A percentile compares a stretch with the other conserved stretches of the same genome.
Evolutionary conservation across 2,888 invertebrate genomes (phyloP).

Genomic region (Rhynchonema sp.): DNA sequence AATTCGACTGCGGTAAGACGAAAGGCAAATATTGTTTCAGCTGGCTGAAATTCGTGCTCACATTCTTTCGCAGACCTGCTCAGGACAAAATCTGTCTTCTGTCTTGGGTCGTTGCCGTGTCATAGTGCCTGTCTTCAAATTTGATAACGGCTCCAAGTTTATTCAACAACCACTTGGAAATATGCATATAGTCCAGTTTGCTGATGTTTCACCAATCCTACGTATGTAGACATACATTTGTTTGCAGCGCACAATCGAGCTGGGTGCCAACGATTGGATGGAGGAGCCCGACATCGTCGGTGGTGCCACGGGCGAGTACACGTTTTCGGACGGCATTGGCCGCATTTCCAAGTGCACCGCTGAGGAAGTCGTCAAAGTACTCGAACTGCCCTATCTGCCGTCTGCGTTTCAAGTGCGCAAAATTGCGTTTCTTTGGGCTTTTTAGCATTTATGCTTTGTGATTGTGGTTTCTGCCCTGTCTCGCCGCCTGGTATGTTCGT

Average conservation of each 20-base stretch:
- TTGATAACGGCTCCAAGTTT: too few species aligned
- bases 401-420: conserved; percentile 15
- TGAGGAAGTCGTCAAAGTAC: conserved; percentile 1
- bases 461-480: not conserved
- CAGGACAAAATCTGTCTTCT: too few species aligned
- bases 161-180: too few species aligned
- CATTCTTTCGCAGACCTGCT: too few species aligned
- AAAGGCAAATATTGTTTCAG: too few species aligned
- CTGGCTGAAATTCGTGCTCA: too few species aligned
- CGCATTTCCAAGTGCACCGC: conserved; percentile 8
- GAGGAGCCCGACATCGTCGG: conserved; percentile 13
- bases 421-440: not conserved
- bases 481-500: not conserved
- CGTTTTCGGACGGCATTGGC: conserved; percentile 24
- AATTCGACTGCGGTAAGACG: too few species aligned
- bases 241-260: conserved; percentile 11
- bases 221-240: too few species aligned
- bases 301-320: conserved; percentile 10
- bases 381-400: conserved; percentile 11
- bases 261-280: conserved; percentile 10
- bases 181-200: too few species aligned
- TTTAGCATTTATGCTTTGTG: not conserved
- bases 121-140: too few species aligned
- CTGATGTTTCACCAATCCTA: too few species aligned
- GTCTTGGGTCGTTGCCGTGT: too few species aligned